Conservation (phyloP, 2,888 invertebrate species). For the Hecatera dysodea region DNA sequence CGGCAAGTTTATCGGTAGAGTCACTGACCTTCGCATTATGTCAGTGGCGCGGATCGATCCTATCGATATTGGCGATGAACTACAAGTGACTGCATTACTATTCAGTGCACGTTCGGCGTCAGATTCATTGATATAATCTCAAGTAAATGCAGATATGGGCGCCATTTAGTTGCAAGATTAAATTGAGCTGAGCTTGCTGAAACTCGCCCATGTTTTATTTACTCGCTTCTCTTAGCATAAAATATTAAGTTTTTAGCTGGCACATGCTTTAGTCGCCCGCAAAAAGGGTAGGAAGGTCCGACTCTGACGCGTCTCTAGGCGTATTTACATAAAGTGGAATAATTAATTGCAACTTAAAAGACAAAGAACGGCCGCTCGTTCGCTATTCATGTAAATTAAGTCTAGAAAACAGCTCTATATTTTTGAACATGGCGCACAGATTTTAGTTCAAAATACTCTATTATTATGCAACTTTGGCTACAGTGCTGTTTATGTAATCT, state of each 20-base stretch:
- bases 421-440: slow-evolving; percentile 69
- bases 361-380: slow-evolving; percentile 83
- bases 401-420: slow-evolving; percentile 77
- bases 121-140: slow-evolving; percentile 56
- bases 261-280: slow-evolving; percentile 71
- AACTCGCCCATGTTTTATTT: slow-evolving; percentile 71
- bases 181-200: slow-evolving; percentile 51
- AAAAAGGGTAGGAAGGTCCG: slow-evolving; percentile 78
- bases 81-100: slow-evolving; percentile 57
- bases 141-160: slow-evolving; percentile 45
- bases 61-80: slow-evolving; percentile 47
- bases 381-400: slow-evolving; percentile 88
- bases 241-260: slow-evolving; percentile 75
- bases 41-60: slow-evolving; percentile 70
- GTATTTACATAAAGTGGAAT: slow-evolving; percentile 89
- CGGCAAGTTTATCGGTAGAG: slow-evolving; percentile 67
- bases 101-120: slow-evolving; percentile 45
- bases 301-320: slow-evolving; percentile 76
- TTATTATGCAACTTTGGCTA: slow-evolving; percentile 51
- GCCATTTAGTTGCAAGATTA: slow-evolving; percentile 49
- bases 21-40: slow-evolving; percentile 75
- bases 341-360: slow-evolving; percentile 89
- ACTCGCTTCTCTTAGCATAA: slow-evolving; percentile 72
- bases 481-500: slow-evolving; percentile 38
- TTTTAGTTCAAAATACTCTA: slow-evolving; percentile 56